Evolutionary conservation across 1,140 invertebrate genomes (phyloP), one percentile per base, ranked within the genome.

Genomic region (Drosophila pallidifrons): DNA sequence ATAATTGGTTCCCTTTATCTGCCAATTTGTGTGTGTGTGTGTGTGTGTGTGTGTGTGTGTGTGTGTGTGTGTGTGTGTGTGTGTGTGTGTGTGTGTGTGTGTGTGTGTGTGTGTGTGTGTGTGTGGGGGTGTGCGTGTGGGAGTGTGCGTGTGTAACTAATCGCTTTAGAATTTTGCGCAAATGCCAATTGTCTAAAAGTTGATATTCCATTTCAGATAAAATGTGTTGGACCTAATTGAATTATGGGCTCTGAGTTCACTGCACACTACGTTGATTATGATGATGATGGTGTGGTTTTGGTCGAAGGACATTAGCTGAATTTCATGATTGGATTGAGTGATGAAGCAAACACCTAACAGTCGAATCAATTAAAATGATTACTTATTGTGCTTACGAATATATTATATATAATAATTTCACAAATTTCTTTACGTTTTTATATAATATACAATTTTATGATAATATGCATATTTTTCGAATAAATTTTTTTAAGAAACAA

Each of bases 141-240:
- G 57, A 25, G 25, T 54, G 47, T 41, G 10, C 6, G 55, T 46
- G 45, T 49, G 25, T 11, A 35, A 47, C 11, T 61, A 63, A 70
- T 70, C 49, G 49, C 11, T 57, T 65, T 71, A 49, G 51, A 49
- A 64, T 30, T 55, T 46, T 28, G 11, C 49, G 25, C 47, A 38
- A 46, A 54, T 64, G 59, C 8, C 15, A 47, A 71, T 58, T 51
- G 25, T 28, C 30, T 46, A 41, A 59, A 72, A 66, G 66, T 65
- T 52, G 69, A 71, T 55, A 57, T 64, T 71, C 61, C 41, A 71
- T 57, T 71, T 71, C 11, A 54, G 67, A 70, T 70, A 54, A 54
- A 70, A 45, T 25, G 67, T 60, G 11, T 54, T 61, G 41, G 43
- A 10, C 11, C 57, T 25, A 57, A 55, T 64, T 71, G 43, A 55